phyloP scores from a whole-genome alignment of 2,888 invertebrate species.

The Glaucopsyche alexis region DNA sequence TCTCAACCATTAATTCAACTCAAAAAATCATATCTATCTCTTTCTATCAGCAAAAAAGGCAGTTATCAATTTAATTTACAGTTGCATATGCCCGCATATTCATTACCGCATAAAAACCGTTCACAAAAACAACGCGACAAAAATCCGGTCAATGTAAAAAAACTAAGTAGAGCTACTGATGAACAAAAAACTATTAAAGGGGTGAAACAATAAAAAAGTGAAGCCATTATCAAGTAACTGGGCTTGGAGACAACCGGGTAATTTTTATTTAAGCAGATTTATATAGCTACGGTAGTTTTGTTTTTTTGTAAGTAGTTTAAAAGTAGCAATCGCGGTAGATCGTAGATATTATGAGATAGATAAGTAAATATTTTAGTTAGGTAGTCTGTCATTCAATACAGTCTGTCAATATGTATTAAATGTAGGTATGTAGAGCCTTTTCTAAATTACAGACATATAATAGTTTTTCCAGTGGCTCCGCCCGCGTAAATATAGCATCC shows the following conservation, averaged over 20 bases:
- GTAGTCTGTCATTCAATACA: too few species aligned
- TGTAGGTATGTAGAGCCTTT: too few species aligned
- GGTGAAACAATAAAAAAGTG: slow-evolving; percentile 69
- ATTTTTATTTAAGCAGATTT: slow-evolving; percentile 55
- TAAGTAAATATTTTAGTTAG: background rate
- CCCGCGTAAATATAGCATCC: too few species aligned
- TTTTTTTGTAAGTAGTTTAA: slow-evolving; percentile 6
- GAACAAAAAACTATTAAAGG: slow-evolving; percentile 56
- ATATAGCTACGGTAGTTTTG: slow-evolving; percentile 16
- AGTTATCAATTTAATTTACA: slow-evolving; percentile 62
- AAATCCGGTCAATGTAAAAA: slow-evolving; percentile 69
- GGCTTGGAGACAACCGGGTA: slow-evolving; percentile 70
- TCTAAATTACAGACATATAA: too few species aligned
- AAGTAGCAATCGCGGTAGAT: background rate
- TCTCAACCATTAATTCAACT: too few species aligned
- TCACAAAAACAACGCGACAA: slow-evolving; percentile 78
- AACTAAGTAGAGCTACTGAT: slow-evolving; percentile 53
- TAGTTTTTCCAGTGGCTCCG: too few species aligned
- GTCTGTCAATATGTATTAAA: too few species aligned
- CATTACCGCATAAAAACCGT: slow-evolving; percentile 73
- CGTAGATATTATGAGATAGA: background rate
- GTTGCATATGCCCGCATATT: slow-evolving; percentile 74
- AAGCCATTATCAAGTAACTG: slow-evolving; percentile 66
- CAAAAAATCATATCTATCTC: too few species aligned
- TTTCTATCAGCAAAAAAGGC: slow-evolving; percentile 48